A percentile compares a stretch with the other conserved stretches of the same genome.
These are phyloP conservation scores for Himantopus leucocephalus DNA, from an alignment of 2,113 vertebrate species.

Conservation along the genomic window DNA sequence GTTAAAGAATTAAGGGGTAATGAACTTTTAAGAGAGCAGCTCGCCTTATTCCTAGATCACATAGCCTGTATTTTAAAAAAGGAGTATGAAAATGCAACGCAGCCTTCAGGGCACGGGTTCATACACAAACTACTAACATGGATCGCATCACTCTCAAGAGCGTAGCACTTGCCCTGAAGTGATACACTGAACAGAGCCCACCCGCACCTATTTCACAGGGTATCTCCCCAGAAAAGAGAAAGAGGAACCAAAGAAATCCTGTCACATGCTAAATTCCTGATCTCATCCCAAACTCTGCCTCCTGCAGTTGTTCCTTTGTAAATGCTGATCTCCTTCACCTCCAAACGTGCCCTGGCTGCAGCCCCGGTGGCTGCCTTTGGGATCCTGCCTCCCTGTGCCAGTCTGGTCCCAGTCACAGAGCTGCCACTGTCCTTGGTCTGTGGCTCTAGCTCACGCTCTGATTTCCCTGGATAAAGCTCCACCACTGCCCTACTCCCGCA, in stretches of 20 bases:
- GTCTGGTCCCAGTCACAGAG: not conserved
- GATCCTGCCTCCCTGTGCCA: not conserved
- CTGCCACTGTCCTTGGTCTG: not conserved
- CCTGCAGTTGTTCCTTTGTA: not conserved
- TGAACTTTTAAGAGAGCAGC: not conserved
- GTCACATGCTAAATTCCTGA: not conserved
- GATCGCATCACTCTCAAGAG: not conserved
- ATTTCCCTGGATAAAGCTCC: not conserved
- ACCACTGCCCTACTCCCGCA: not conserved
- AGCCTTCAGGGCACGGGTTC: not conserved
- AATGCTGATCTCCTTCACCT: not conserved
- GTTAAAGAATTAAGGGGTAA: not conserved
- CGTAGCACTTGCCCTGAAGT: rapidly evolving
- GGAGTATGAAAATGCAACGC: not conserved
- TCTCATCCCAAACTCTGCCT: not conserved
- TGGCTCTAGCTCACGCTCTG: not conserved
- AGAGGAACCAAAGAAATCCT: not conserved
- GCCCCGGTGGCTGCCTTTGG: not conserved
- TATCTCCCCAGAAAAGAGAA: not conserved
- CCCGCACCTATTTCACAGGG: not conserved
- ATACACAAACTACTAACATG: not conserved
- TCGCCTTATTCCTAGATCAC: not conserved
- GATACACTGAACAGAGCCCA: not conserved
- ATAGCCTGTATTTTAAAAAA: not conserved
- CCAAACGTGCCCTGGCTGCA: not conserved